Evolutionary conservation across 2,888 invertebrate species (phyloP).

Genomic region (Chromoteleia sp.): DNA sequence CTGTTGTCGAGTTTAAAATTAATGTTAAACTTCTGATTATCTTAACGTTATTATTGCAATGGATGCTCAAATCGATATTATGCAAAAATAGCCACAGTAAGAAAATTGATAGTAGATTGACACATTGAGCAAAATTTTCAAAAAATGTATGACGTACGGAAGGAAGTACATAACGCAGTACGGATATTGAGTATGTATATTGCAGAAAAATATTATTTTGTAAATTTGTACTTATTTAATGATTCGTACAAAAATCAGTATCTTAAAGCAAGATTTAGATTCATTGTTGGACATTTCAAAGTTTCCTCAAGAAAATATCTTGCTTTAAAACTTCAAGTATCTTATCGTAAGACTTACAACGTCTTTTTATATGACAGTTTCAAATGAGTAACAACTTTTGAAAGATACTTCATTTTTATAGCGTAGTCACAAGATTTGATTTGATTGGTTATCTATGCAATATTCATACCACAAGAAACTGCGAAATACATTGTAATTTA

Average conservation of each 20-base stretch:
- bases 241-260: too few relatives aligned
- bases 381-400: too few relatives aligned
- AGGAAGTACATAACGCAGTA: too few relatives aligned
- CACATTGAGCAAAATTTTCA: constrained; percentile 2
- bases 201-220: too few relatives aligned
- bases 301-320: too few relatives aligned
- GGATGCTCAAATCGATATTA: constrained; percentile 56
- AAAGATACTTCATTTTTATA: background rate
- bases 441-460: background rate
- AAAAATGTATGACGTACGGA: background rate
- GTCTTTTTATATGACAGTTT: too few relatives aligned
- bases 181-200: too few relatives aligned
- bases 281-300: too few relatives aligned
- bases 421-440: background rate
- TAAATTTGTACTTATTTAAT: too few relatives aligned
- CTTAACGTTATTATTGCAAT: constrained; percentile 55
- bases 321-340: too few relatives aligned
- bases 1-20: constrained; percentile 39
- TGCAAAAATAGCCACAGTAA: constrained; percentile 28
- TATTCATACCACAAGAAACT: background rate
- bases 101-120: constrained; percentile 19
- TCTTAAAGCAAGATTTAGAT: too few relatives aligned
- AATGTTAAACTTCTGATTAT: constrained; percentile 50
- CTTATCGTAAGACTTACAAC: too few relatives aligned
- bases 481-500: background rate